A percentile compares a stretch with the other conserved stretches of the same genome.
These are phyloP conservation scores for Microtus ochrogaster DNA, from an alignment of 2,113 vertebrate species.

Conservation along the genomic window DNA sequence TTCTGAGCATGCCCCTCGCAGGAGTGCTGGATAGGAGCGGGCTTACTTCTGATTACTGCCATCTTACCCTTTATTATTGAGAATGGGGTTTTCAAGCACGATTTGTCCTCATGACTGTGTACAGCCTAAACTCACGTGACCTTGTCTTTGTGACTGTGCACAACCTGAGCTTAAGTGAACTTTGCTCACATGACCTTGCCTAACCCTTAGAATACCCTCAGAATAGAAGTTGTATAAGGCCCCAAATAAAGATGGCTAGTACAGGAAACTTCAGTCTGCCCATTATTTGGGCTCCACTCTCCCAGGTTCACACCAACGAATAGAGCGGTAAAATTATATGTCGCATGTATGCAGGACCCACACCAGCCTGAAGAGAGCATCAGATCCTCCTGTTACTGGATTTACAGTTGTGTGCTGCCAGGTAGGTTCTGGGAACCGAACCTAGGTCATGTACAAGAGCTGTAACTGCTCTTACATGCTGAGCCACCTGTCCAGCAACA, in stretches of 20 bases:
- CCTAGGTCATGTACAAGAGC: too few species aligned
- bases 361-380: background rate
- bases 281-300: background rate
- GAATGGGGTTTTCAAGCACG: background rate
- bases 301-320: background rate
- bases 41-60: too few species aligned
- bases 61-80: background rate
- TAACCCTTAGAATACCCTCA: background rate
- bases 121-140: background rate
- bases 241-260: background rate
- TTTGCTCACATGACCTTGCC: background rate
- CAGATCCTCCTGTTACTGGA: background rate
- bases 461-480: background rate
- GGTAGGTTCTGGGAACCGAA: background rate
- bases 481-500: background rate
- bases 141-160: background rate
- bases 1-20: background rate
- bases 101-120: background rate
- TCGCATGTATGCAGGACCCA: background rate
- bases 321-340: background rate
- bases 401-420: background rate
- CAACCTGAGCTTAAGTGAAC: background rate
- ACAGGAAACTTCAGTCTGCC: background rate
- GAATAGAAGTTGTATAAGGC: background rate
- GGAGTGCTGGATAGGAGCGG: background rate